A percentile compares a stretch with the other conserved stretches of the same genome.
Conservation (phyloP, 2,888 invertebrate species). For the Lepidocyrtinus sp. region DNA sequence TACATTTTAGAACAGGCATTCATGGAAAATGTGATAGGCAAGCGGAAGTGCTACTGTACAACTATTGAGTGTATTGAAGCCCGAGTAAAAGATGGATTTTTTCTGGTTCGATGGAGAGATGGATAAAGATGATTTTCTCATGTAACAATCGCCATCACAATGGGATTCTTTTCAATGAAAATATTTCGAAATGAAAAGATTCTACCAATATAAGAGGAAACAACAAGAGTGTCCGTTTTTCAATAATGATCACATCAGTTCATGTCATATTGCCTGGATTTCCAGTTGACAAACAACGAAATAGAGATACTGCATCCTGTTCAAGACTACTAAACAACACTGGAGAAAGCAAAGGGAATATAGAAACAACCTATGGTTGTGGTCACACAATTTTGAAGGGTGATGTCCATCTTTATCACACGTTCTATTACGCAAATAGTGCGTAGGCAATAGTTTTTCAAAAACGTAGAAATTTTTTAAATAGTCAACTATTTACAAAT, state of each 20-base stretch:
- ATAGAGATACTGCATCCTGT: too few relatives aligned
- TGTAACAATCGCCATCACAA: slow-evolving; percentile 30
- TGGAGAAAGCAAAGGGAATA: too few relatives aligned
- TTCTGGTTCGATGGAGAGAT: not conserved
- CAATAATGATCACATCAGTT: slow-evolving; percentile 35
- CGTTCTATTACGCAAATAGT: too few relatives aligned
- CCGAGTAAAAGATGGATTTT: not conserved
- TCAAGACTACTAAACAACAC: too few relatives aligned
- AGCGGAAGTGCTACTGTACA: not conserved
- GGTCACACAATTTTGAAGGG: too few relatives aligned
- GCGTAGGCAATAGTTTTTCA: too few relatives aligned
- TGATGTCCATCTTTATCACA: too few relatives aligned
- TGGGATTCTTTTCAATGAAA: slow-evolving; percentile 26
- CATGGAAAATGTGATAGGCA: slow-evolving; percentile 13
- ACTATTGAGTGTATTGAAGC: not conserved
- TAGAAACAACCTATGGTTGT: too few relatives aligned
- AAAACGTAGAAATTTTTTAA: too few relatives aligned
- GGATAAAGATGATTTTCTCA: slow-evolving; percentile 31
- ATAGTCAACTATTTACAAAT: too few relatives aligned
- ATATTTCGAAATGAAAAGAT: not conserved
- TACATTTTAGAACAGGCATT: slow-evolving; percentile 20
- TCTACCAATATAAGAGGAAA: not conserved
- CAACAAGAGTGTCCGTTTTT: not conserved
- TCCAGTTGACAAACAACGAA: slow-evolving; percentile 26
- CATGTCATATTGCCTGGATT: slow-evolving; percentile 30